phyloP scores from a whole-genome alignment of 1,140 invertebrate genomes.

The Ephestia elutella region DNA sequence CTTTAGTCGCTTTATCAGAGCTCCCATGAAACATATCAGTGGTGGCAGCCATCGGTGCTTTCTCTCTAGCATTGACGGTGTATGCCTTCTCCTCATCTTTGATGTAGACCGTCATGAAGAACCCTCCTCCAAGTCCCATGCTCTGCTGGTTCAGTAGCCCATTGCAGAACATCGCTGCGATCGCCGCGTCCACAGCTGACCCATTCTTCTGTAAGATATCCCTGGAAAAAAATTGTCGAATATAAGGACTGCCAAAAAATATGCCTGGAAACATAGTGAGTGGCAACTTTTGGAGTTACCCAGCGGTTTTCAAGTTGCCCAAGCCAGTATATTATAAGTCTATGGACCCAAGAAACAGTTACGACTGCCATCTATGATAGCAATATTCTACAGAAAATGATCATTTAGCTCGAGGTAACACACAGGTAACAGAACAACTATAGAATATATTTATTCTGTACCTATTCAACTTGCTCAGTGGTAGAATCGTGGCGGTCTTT shows the following conservation, averaged over 20 bases:
- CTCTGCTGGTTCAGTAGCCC: slow-evolving; percentile 89
- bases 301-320: no score
- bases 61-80: slow-evolving; percentile 86
- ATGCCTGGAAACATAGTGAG: no score
- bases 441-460: no score
- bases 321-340: no score
- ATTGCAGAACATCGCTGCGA: slow-evolving; percentile 89
- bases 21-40: slow-evolving; percentile 80
- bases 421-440: no score
- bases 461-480: no score
- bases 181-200: slow-evolving; percentile 90
- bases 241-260: neutral
- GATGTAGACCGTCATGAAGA: slow-evolving; percentile 89
- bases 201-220: slow-evolving; percentile 85
- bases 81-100: slow-evolving; percentile 77
- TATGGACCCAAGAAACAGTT: no score
- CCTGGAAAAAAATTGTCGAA: slow-evolving; percentile 65
- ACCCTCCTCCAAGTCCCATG: slow-evolving; percentile 92
- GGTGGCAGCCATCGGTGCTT: slow-evolving; percentile 81
- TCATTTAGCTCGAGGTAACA: no score
- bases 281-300: no score
- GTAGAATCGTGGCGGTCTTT: no score
- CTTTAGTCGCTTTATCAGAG: slow-evolving; percentile 42
- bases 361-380: no score
- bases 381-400: no score